Evolutionary conservation across 2,797 vertebrate genomes (phyloP), one percentile per base, ranked within the genome.

Genomic region (Prionace glauca): DNA sequence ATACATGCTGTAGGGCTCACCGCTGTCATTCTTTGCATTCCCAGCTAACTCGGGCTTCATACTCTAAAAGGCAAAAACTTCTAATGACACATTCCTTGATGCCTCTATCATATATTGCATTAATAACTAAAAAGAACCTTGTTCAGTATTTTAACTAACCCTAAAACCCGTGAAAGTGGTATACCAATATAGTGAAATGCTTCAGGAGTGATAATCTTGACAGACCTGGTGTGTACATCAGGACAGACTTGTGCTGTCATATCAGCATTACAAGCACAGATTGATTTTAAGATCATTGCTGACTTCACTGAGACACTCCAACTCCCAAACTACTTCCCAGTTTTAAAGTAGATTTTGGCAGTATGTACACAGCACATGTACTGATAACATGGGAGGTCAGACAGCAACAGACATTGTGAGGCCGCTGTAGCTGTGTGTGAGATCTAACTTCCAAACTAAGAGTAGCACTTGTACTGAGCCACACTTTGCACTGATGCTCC

Each of bases 291-390:
- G 69, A 67, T 69, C 71, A 74, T 77, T 95, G 71, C 29, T 95
- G 71, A 74, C 69, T 77, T 95, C 45, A 72, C 32, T 95, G 45
- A 65, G 50, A n/a, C 41, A 77, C 26, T 94, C 62, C 24, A 32
- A 72, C 69, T 74, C 71, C 45, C 71, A 94, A 74, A 72, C 56
- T 72, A 77, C 16, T 77, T 72, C 26, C 69, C 12, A 74, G 69
- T 94, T 94, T 45, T 56, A 41, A 45, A 72, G 69, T 92, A 56
- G 91, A 69, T 56, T 94, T 94, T 94, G 41, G 22, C 41, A 71
- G 45, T 74, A 12, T 50, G 69, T 50, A 41, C 12, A 56, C 41
- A 18, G 45, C 8, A 77, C 45, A 50, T 26, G 14, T 77, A 77
- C 41, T 77, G 24, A 60, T 60, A 72, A 72, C 29, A 77, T 41